Evolutionary conservation across 2,888 invertebrate species (phyloP).

Genomic region (Copidosoma aretas): DNA sequence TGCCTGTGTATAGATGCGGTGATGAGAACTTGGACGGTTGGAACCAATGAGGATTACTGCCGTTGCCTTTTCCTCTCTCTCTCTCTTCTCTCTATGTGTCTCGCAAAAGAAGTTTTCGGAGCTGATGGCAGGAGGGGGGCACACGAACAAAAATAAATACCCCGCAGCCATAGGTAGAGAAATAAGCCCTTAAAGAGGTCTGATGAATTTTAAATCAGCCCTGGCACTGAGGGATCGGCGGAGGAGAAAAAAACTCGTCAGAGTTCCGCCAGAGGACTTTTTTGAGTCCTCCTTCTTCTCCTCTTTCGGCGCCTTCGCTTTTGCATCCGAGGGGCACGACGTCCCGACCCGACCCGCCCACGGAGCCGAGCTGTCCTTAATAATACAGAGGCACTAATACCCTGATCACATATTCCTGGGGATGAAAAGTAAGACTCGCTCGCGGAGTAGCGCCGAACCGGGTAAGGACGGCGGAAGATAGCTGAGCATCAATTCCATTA

Average conservation of each 20-base stretch:
- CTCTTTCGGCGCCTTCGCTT: constrained; percentile 35
- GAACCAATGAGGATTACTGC: not conserved
- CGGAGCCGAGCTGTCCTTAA: constrained; percentile 17
- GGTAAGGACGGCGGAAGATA: constrained; percentile 48
- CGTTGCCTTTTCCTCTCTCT: constrained; percentile 2
- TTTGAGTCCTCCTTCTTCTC: constrained; percentile 43
- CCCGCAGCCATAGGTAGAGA: constrained; percentile 51
- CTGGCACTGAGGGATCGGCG: constrained; percentile 56
- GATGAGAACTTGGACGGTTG: not conserved
- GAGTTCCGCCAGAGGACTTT: constrained; percentile 55
- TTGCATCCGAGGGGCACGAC: not conserved
- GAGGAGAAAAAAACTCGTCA: constrained; percentile 50
- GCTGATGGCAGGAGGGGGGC: not conserved
- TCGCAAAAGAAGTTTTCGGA: not conserved
- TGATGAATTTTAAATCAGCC: constrained; percentile 63
- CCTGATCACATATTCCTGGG: constrained; percentile 62
- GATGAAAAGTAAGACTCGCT: constrained; percentile 60
- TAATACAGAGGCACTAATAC: constrained; percentile 63
- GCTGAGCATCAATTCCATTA: constrained; percentile 61
- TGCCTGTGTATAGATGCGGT: not conserved
- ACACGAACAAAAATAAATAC: constrained; percentile 56
- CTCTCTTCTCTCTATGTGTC: too few relatives aligned
- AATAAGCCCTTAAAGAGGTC: constrained; percentile 60
- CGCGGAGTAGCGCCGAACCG: constrained; percentile 47
- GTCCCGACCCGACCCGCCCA: not conserved